Evolutionary conservation across 2,113 vertebrate species (phyloP).

Genomic region (Clinocottus analis): DNA sequence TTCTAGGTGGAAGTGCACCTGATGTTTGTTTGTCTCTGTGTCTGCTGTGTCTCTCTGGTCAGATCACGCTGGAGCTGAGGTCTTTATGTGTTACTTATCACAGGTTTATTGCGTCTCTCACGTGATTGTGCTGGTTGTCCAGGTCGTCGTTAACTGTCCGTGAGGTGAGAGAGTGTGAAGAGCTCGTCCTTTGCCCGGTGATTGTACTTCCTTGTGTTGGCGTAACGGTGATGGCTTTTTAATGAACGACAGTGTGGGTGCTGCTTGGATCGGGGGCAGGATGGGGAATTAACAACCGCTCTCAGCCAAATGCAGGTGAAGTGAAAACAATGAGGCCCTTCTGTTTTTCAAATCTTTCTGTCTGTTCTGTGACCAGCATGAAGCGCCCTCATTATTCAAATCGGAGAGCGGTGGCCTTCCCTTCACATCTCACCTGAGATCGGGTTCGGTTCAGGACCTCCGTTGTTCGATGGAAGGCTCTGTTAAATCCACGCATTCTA

Average conservation of each 20-base stretch:
- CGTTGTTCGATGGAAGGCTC: background rate
- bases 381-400: background rate
- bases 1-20: slow-evolving; percentile 41
- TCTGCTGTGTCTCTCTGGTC: slow-evolving; percentile 45
- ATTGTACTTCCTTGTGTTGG: slow-evolving; percentile 21
- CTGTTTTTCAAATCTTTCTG: background rate
- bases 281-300: background rate
- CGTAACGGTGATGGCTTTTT: slow-evolving; percentile 13
- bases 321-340: background rate
- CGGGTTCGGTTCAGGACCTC: background rate
- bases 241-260: slow-evolving; percentile 9
- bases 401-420: background rate
- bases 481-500: background rate
- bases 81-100: slow-evolving; percentile 27
- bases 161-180: slow-evolving; percentile 7
- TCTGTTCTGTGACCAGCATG: background rate
- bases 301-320: background rate
- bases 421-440: slow-evolving; percentile 13
- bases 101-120: slow-evolving; percentile 9
- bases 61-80: slow-evolving; percentile 13
- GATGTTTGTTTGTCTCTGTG: slow-evolving; percentile 35
- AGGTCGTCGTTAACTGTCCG: background rate
- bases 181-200: slow-evolving; percentile 15
- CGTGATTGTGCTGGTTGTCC: slow-evolving; percentile 12
- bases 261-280: slow-evolving; percentile 4